Conservation (phyloP, 2,113 vertebrate species). For the Anarhynchus alexandrinus region DNA sequence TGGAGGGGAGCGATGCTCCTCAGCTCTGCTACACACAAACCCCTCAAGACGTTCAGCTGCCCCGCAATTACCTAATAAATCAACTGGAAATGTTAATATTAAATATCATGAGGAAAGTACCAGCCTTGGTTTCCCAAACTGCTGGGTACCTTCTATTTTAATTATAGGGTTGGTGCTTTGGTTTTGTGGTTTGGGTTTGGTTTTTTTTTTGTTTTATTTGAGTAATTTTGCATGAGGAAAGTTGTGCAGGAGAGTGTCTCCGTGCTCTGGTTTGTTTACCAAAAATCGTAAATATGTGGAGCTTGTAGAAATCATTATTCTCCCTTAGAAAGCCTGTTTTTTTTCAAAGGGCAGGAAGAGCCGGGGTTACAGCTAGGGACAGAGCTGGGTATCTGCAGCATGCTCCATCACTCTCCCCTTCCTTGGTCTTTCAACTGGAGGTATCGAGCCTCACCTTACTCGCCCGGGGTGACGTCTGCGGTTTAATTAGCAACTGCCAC, state of each 20-base stretch:
- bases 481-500: constrained; percentile 49
- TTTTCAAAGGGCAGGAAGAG: not conserved
- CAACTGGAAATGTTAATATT: constrained; percentile 12
- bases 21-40: not conserved
- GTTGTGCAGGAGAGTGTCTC: not conserved
- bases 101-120: constrained; percentile 9
- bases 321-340: not conserved
- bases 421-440: not conserved
- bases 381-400: not conserved
- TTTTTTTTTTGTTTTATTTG: not conserved
- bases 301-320: not conserved
- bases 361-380: not conserved
- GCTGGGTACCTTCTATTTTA: not conserved
- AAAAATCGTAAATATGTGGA: not conserved
- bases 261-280: not conserved
- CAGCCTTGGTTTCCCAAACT: not conserved
- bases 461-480: not conserved
- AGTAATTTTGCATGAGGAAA: not conserved
- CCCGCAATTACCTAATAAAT: constrained; percentile 39
- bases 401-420: not conserved
- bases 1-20: not conserved
- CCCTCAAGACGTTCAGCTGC: not conserved
- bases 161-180: not conserved
- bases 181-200: not conserved
- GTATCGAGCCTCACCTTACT: not conserved